Evolutionary conservation across 2,113 vertebrate species (phyloP).

Genomic region (Zapornia atra): DNA sequence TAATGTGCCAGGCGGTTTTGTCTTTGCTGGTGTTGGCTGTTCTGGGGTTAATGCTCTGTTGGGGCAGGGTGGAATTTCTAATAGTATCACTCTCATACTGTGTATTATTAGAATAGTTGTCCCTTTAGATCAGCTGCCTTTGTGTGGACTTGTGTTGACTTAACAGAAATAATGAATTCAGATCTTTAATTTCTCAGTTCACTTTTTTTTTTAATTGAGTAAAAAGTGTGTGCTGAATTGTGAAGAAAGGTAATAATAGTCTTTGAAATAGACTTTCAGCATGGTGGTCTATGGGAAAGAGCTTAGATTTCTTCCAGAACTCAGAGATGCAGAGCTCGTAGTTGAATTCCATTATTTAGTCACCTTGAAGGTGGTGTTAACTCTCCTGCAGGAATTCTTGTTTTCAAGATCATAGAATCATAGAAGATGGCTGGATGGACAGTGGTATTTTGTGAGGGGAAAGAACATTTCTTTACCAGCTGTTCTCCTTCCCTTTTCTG

Average conservation of each 20-base stretch:
- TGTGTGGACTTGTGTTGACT: neutral
- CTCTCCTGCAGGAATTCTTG: neutral
- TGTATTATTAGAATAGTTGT: neutral
- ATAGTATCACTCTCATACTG: neutral
- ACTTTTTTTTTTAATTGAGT: neutral
- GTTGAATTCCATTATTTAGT: neutral
- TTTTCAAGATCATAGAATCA: neutral
- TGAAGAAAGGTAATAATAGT: neutral
- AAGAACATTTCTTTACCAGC: neutral
- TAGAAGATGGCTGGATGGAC: neutral
- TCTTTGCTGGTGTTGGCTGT: neutral
- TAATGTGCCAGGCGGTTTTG: neutral
- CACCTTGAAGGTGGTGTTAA: neutral
- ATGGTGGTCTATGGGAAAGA: neutral
- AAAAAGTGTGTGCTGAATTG: neutral
- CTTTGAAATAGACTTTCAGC: neutral
- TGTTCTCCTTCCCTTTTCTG: neutral
- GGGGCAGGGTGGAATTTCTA: neutral
- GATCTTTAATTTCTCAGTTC: neutral
- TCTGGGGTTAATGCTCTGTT: neutral
- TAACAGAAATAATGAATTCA: neutral
- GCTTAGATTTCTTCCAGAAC: neutral
- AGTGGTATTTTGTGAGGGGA: neutral
- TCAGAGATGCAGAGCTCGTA: neutral
- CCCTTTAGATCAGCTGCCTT: neutral